Evolutionary conservation across 2,888 invertebrate genomes (phyloP).

Genomic region (Cantharis rufa): DNA sequence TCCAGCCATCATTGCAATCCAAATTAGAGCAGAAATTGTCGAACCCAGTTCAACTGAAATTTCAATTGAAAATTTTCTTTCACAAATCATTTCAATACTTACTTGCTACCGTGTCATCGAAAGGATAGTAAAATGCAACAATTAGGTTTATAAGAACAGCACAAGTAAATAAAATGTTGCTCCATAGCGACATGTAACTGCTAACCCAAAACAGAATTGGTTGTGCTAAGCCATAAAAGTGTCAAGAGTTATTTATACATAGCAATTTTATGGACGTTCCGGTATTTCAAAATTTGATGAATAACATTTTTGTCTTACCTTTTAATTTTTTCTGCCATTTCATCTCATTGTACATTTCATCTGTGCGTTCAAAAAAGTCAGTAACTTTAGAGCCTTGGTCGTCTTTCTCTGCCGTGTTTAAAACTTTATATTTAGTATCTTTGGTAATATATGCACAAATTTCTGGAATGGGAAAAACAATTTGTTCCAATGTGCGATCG

Average conservation of each 20-base stretch:
- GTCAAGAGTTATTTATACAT: background rate
- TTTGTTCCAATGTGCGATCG: constrained; percentile 96
- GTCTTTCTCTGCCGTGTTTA: constrained; percentile 92
- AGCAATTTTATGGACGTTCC: too few relatives aligned
- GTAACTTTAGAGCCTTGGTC: constrained; percentile 96
- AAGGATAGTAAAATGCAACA: constrained; percentile 97
- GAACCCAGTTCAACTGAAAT: constrained; percentile 70
- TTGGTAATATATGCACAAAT: constrained; percentile 96
- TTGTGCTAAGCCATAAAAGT: constrained; percentile 69
- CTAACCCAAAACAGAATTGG: constrained; percentile 94
- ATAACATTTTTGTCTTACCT: constrained; percentile 59
- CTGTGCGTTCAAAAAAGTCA: constrained; percentile 90
- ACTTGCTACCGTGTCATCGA: constrained; percentile 80
- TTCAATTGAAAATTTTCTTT: background rate
- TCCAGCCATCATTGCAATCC: constrained; percentile 77
- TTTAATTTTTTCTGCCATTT: constrained; percentile 98
- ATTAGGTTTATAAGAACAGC: constrained; percentile 96
- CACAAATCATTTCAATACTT: constrained; percentile 48
- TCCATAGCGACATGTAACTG: constrained; percentile 97
- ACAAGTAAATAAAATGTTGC: constrained; percentile 93
- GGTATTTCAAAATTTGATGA: too few relatives aligned
- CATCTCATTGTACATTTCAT: constrained; percentile 98
- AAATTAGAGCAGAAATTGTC: constrained; percentile 84
- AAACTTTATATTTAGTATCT: constrained; percentile 91
- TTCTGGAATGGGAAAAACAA: constrained; percentile 98